phyloP scores from a whole-genome alignment of 2,888 invertebrate genomes.

The Campoletis raptor region DNA sequence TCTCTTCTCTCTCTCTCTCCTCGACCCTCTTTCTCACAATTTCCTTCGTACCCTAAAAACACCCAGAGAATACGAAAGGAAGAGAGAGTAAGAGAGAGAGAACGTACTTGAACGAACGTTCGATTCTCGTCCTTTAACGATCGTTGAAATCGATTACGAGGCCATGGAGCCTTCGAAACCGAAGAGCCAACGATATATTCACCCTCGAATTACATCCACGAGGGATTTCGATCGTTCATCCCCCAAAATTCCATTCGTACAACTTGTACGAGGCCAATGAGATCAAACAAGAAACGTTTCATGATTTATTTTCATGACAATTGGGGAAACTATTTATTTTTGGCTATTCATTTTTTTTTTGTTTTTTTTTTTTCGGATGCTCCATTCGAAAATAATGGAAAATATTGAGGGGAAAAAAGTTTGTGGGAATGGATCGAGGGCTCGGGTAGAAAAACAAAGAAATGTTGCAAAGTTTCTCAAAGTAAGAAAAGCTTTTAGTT shows the following conservation, averaged over 20 bases:
- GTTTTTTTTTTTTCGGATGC: background rate
- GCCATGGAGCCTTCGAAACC: conserved; percentile 51
- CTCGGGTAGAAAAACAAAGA: background rate
- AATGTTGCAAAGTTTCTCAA: background rate
- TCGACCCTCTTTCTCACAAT: conserved; percentile 13
- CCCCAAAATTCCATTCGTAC: conserved; percentile 12
- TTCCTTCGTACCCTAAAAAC: conserved; percentile 14
- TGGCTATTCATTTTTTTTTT: background rate
- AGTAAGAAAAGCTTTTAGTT: background rate
- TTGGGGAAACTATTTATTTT: background rate
- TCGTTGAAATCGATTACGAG: conserved; percentile 80
- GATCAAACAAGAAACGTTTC: conserved; percentile 17
- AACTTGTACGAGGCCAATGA: conserved; percentile 7
- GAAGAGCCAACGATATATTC: conserved; percentile 34
- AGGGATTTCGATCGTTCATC: conserved; percentile 20
- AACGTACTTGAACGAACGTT: conserved; percentile 60
- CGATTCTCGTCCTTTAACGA: conserved; percentile 71
- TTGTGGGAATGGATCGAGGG: background rate
- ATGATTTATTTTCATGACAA: conserved; percentile 3
- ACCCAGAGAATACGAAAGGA: background rate
- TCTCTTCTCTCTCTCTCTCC: conserved; percentile 8
- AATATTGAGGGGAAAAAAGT: background rate
- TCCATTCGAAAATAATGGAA: background rate
- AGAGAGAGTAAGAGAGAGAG: background rate
- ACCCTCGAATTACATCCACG: conserved; percentile 26